Conservation (phyloP, 1,140 invertebrate species). For the Aphelenchoides avenae region DNA sequence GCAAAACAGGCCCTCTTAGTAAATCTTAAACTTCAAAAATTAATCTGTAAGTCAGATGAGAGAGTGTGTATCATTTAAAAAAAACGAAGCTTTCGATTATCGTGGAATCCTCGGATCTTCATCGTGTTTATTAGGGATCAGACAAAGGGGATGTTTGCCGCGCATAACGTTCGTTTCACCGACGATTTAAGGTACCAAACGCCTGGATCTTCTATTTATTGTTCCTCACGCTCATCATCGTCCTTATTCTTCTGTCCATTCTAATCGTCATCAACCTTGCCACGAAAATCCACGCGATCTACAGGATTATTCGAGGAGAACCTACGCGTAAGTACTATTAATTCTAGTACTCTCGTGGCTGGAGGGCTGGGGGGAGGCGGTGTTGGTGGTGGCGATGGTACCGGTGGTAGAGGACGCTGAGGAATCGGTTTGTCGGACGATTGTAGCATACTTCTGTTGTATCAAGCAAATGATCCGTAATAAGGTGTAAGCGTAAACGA, state of each 20-base stretch:
- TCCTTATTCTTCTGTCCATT: conserved; percentile 50
- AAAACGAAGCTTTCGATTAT: no score
- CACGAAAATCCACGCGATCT: conserved; percentile 51
- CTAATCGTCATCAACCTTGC: conserved; percentile 48
- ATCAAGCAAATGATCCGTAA: no score
- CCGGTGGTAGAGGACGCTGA: no score
- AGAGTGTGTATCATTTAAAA: neutral
- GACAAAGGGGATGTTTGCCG: neutral
- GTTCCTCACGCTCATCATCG: conserved; percentile 53
- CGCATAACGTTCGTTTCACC: neutral
- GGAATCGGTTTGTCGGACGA: no score
- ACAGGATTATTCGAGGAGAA: conserved; percentile 25
- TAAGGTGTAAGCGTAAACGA: no score
- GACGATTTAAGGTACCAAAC: conserved; percentile 44
- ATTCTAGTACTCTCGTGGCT: conserved; percentile 1
- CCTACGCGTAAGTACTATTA: conserved; percentile 8
- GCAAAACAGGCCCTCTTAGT: no score
- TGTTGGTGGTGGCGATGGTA: no score
- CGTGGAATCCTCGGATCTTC: no score
- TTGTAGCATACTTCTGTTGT: no score
- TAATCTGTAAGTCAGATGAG: conserved; percentile 5
- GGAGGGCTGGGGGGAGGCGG: no score
- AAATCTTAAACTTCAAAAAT: neutral
- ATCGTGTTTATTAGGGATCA: no score
- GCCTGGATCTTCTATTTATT: conserved; percentile 54